Base-by-base conservation (phyloP, 1,140 invertebrate species). In the Stegodyphus dumicola region DNA sequence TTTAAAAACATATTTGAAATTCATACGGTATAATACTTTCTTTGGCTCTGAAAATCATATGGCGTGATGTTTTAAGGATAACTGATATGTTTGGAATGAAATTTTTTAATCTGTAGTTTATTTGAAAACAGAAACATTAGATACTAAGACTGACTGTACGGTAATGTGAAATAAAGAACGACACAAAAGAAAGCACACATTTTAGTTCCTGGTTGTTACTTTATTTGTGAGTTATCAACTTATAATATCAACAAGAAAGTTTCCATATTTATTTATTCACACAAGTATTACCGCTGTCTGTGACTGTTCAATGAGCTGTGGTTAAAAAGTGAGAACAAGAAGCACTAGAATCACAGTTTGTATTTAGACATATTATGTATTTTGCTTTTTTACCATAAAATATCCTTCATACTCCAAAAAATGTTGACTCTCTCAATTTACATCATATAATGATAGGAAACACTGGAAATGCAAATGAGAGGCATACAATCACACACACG, bases 191-290 rank as follows among this genome's bases (percentile, higher is more conserved):
- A 33, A 33, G 33, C 33, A 60, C 56, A 4, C 65, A 6, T 33
- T 67, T n/a, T 7, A 67, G 11, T 76, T 53, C 49, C 69, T 33
- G 71, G 65, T 77, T 73, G 76, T n/a, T 76, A 75, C 81, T 84
- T 84, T 84, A 84, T 84, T 84, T 75, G 81, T 84, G 81, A 84
- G 70, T 76, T 54, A 76, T 74, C 71, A 84, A 84, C 81, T 76
- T 73, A 84, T 76, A 69, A 76, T 76, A 77, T 84, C 49, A 70
- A 84, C 81, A 84, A 84, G 81, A 83, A 60, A 84, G 53, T 84
- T 76, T 71, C 71, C 67, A 74, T 74, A 10, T 71, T 83, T 60
- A 83, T 33, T n/a, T 83, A 75, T 83, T 83, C 79, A 83, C 79
- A 83, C 79, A 83, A 54, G 51, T 65, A 83, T 83, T 71, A 73